Evolutionary conservation across 1,140 invertebrate species (phyloP), one percentile per base, ranked within the genome.

Genomic region (Rhopalosiphum maidis): DNA sequence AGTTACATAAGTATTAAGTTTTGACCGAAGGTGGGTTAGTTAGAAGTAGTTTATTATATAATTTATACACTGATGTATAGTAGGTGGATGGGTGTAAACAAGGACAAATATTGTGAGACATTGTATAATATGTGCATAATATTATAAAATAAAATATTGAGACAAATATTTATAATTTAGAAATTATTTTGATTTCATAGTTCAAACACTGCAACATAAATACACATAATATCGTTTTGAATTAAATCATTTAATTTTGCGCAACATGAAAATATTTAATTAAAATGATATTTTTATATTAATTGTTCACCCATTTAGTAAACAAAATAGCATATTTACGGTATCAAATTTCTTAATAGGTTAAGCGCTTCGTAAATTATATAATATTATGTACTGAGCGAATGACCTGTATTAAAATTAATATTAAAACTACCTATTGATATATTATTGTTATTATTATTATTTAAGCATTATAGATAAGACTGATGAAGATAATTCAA

Each of bases 391-490:
- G 15, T n/a, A 6, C 60, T 77, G 30, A 4, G 2, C 9, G 30
- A 46, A 46, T 11, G 9, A 5, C 5, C 3, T 54, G 23, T n/a
- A n/a, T 18, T 77, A 77, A n/a, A 35, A 77, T 77, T n/a, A 6
- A 35, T 77, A 77, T 77, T 41, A 22, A 41, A 8, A 41, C 22
- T 83, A 83, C 41, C 41, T 41, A 41, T 83, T 8, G 82, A 83
- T 83, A 83, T 83, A 37, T 83, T 83, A 83, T 83, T 82, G 18
- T 83, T 83, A 83, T 83, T 83, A 23, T 82, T 68, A 35, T n/a
- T 77, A 35, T 77, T 77, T 77, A 77, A 77, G 60, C 60, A 35
- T n/a, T 77, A n/a, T n/a, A 5, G 11, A 77, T 18, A n/a, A 77
- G n/a, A 77, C 30, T 5, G 11, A 77, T 77, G 18, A 77, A n/a